A percentile compares a stretch with the other conserved stretches of the same genome.
Conservation (phyloP, 2,113 vertebrate genomes). For the Picathartes gymnocephalus region DNA sequence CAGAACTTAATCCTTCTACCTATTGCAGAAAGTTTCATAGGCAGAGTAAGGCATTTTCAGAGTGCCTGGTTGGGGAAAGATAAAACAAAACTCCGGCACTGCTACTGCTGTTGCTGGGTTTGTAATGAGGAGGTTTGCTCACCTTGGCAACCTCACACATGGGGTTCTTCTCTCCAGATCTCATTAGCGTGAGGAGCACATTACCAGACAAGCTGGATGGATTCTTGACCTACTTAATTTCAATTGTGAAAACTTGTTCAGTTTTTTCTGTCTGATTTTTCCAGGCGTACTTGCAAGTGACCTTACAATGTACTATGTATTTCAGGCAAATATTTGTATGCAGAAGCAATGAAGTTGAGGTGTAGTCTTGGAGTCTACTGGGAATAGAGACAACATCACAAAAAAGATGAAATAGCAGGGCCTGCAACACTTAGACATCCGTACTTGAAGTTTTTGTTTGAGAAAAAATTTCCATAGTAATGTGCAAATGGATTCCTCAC, state of each 20-base stretch:
- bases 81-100: constrained; percentile 49
- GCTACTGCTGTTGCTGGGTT: constrained; percentile 12
- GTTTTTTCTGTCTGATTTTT: constrained; percentile 51
- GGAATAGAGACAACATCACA: constrained; percentile 49
- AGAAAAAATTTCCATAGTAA: constrained; percentile 42
- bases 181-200: constrained; percentile 70
- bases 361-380: neutral
- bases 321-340: constrained; percentile 54
- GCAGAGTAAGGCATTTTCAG: constrained; percentile 20
- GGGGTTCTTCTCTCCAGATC: constrained; percentile 64
- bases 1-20: neutral
- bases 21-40: constrained; percentile 30
- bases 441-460: constrained; percentile 44
- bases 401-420: constrained; percentile 50
- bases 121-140: constrained; percentile 59
- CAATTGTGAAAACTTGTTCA: constrained; percentile 42
- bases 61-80: constrained; percentile 22
- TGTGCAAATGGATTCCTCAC: constrained; percentile 48
- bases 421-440: constrained; percentile 49
- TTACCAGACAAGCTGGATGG: constrained; percentile 41
- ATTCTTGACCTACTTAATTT: constrained; percentile 67
- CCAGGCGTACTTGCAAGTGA: constrained; percentile 40
- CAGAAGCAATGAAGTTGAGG: constrained; percentile 33
- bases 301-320: constrained; percentile 61
- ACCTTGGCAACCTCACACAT: constrained; percentile 66